Percentiles rank a stretch among this genome's conserved stretches.
Evolutionary conservation across 2,888 invertebrate genomes (phyloP).

Genomic region (Acheta domesticus): DNA sequence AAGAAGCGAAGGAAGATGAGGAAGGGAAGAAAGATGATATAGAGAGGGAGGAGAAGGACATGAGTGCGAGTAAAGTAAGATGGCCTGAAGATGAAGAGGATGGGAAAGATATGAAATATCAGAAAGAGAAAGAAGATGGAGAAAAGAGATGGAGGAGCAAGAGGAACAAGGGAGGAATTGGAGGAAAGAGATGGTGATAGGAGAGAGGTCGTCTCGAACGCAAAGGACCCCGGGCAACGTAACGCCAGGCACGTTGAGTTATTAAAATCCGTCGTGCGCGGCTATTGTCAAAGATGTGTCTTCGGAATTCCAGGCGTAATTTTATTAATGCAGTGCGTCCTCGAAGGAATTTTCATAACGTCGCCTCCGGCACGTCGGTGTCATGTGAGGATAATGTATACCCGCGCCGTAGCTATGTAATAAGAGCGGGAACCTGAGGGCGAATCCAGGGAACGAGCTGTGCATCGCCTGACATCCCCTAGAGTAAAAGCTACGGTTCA

Average conservation of each 20-base stretch:
- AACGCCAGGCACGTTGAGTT: background rate
- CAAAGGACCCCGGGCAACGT: background rate
- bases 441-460: too few species aligned
- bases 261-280: background rate
- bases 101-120: too few species aligned
- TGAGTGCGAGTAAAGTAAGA: too few species aligned
- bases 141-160: background rate
- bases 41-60: too few species aligned
- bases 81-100: too few species aligned
- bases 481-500: too few species aligned
- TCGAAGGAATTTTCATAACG: slow-evolving; percentile 9
- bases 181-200: background rate
- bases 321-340: slow-evolving; percentile 8
- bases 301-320: background rate
- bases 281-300: slow-evolving; percentile 18
- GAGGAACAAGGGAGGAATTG: background rate
- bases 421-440: background rate
- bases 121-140: too few species aligned
- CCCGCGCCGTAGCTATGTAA: background rate
- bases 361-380: background rate
- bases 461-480: too few species aligned
- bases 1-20: too few species aligned
- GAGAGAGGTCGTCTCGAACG: background rate
- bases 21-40: too few species aligned
- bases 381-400: slow-evolving; percentile 5